Base-by-base conservation (phyloP, 1,140 invertebrate species). In the Leptoteleia sp. region DNA sequence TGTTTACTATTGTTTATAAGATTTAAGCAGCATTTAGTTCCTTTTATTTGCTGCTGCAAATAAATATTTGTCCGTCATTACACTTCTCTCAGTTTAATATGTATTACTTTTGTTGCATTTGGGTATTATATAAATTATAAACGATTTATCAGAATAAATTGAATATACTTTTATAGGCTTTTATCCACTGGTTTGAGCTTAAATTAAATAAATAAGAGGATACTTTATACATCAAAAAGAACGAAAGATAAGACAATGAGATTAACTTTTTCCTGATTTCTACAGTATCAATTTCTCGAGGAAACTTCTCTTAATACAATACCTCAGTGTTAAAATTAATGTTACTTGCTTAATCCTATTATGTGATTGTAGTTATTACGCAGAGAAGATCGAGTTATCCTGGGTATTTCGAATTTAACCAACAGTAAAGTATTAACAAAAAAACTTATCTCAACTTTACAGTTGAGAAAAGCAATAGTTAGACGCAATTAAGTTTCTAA, bases 291-390 rank as follows among this genome's bases (percentile, higher is more conserved):
- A 27, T 27, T 45, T 15, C 22, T 15, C 6, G 15, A 27, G 19
- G 9, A 27, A 45, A 45, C 0, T 45, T 45, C 4, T 11, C 12
- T 45, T 45, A 25, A 27, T 12, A 27, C 42, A 45, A 45, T 45
- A 45, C 22, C 42, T 27, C 5, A 13, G 11, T 29, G 42, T 45
- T 45, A 45, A 45, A 45, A 0, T 45, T 27, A 45, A 45, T 29
- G 11, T 45, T 27, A 45, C 22, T 27, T 13, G 11, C 27, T 45
- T 45, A 45, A 45, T 45, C 42, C 42, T 45, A 45, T 45, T 45
- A 45, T 27, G 27, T 27, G 42, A 13, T 13, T 27, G 42, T 29
- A 45, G 0, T 29, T 43, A 11, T 19, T 13, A 25, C 38, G n/a
- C 6, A 29, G 11, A 13, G 42, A 13, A 45, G 42, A 45, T 45